Evolutionary conservation across 2,888 invertebrate genomes (phyloP), one percentile per base, ranked within the genome.

Genomic region (Parnassius orleans): DNA sequence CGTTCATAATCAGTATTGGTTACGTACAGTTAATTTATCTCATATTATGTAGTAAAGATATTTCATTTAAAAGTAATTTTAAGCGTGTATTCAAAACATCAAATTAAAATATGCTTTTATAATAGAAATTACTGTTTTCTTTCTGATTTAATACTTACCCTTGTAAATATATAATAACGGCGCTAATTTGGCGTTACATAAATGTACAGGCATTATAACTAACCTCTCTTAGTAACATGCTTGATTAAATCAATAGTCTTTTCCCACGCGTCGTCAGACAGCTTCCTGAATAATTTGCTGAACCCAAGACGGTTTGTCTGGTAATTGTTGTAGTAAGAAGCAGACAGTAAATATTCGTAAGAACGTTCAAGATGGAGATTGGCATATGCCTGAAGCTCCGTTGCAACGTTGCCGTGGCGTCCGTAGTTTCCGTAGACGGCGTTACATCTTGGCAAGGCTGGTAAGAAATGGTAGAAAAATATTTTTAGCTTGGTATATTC

Each of bases 261-360:
- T 14, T 94, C 93, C 95, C 96, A 97, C 7, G 95, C 90, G 11
- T 93, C 88, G 71, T 97, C 96, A 0, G 96, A 95, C 10, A 96
- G 83, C 63, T 93, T 93, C 71, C 93, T 93, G 88, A 95, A 96
- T 10, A 96, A 83, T 76, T 94, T 95, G 72, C 94, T 93, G 84
- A 97, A 96, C 3, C 97, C 97, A 24, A 92, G 93, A 43, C 97
- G 92, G 84, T 96, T 95, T 42, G 94, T 94, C 77, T 95, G 93
- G 80, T 95, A 96, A 74, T 95, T 95, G 73, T 94, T 95, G 83
- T 95, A 97, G 81, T 95, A 94, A 0, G 96, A 93, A 0, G 96
- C 93, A 80, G 96, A 93, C 2, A 96, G 84, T 10, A 97, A 88
- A 72, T 95, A 96, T 66, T 96, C 95, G 74, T 94, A 96, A 0